Evolutionary conservation across 2,797 vertebrate species (phyloP), one percentile per base, ranked within the genome.

Genomic region (Mus caroli): DNA sequence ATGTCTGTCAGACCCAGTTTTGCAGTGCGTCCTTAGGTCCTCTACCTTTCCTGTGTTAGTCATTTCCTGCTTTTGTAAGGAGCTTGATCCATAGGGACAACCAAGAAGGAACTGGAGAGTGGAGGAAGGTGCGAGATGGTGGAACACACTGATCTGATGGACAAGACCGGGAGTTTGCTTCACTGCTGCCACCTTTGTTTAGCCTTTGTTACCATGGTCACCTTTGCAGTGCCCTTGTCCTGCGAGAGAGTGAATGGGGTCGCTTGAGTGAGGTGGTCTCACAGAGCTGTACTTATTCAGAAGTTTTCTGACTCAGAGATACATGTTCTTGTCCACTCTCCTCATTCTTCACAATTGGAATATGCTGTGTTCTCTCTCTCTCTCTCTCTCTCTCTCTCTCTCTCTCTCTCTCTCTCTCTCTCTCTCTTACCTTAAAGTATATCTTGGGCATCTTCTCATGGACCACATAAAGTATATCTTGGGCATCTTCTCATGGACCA

Each of bases 271-370:
- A 64, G 22, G 9, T 26, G 22, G 40, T 50, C 43, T 50, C 31
- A 9, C 34, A 34, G 43, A 77, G 28, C 40, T 93, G 34, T 88
- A 43, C 80, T 94, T 64, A 89, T 95, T 15, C 34, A 80, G 60
- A 92, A 78, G 50, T 91, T 58, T 95, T 90, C 71, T 94, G 20
- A 46, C 69, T 10, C 90, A 83, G 69, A 91, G 37, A 90, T 76
- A 50, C 40, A n/a, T 88, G 31, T 79, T 11, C 73, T 10, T 90
- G 54, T 80, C 1, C 24, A 9, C 31, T 28, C 15, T 56, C 91
- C 78, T 54, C n/a, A 86, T 73, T 92, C 76, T 71, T 40, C 46
- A 54, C 50, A 90, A 56, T 17, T 50, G 40, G 15, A 90, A 60
- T 64, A 22, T 84, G 19, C 8, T 60, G 43, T 92, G 28, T 43